A percentile compares a stretch with the other conserved stretches of the same genome.
phyloP scores from a whole-genome alignment of 2,888 invertebrate genomes.

The Protophormia terraenovae region DNA sequence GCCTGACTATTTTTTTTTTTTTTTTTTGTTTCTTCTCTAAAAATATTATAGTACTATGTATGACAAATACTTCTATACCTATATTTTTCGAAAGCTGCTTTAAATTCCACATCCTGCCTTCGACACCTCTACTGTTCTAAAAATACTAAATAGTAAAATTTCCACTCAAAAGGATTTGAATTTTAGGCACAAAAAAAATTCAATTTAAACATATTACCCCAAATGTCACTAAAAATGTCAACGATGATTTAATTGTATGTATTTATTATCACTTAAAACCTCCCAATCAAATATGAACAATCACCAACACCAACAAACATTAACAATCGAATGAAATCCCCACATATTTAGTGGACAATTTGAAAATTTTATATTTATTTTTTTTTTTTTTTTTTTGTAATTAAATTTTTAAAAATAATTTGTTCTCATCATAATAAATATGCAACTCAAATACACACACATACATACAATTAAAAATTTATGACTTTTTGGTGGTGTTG shows the following conservation, averaged over 20 bases:
- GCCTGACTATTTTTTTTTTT: no score
- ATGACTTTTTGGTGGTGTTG: constrained; percentile 18
- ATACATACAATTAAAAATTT: constrained; percentile 1
- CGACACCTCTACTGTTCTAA: neutral
- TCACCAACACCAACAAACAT: neutral
- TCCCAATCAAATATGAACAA: constrained; percentile 20
- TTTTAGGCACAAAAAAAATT: neutral
- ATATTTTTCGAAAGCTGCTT: no score
- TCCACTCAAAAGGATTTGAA: neutral
- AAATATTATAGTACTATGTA: no score
- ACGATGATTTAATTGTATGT: constrained; percentile 47
- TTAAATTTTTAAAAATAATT: constrained; percentile 19
- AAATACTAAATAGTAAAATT: neutral
- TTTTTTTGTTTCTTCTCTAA: no score
- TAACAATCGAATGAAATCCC: neutral
- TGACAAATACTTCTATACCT: no score
- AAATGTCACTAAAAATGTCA: constrained; percentile 48
- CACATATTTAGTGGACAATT: constrained; percentile 1
- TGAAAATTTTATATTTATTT: constrained; percentile 13
- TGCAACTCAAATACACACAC: neutral
- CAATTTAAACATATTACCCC: neutral
- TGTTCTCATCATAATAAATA: constrained; percentile 34
- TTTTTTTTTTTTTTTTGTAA: constrained; percentile 1
- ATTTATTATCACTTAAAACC: constrained; percentile 21
- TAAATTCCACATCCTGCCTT: neutral